phyloP scores from a whole-genome alignment of 1,140 invertebrate genomes.

The Mesaphorura yosii region DNA sequence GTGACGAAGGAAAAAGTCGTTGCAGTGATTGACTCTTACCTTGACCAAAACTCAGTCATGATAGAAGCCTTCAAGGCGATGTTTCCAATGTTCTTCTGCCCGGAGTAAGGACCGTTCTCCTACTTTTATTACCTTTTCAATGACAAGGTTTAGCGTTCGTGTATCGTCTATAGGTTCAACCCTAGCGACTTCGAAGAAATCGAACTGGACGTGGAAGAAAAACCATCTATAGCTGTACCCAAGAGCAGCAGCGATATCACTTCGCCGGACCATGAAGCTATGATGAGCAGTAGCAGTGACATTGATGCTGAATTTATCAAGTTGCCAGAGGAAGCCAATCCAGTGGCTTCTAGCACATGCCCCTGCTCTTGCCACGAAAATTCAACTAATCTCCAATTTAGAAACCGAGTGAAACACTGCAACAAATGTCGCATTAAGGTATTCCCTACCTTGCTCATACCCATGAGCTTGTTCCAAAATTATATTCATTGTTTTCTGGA shows the following conservation, averaged over 20 bases:
- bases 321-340: slow-evolving; percentile 22
- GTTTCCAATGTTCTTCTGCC: slow-evolving; percentile 23
- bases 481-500: neutral
- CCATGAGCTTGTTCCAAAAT: neutral
- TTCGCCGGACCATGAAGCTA: no score
- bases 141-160: neutral
- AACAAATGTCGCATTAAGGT: slow-evolving; percentile 28
- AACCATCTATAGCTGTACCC: no score
- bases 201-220: slow-evolving; percentile 23
- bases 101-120: slow-evolving; percentile 15
- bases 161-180: slow-evolving; percentile 9
- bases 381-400: slow-evolving; percentile 9
- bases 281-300: slow-evolving; percentile 2
- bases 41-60: slow-evolving; percentile 22
- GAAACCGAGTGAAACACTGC: slow-evolving; percentile 22
- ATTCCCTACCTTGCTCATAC: neutral
- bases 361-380: slow-evolving; percentile 25
- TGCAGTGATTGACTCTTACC: slow-evolving; percentile 18
- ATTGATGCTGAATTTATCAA: slow-evolving; percentile 18
- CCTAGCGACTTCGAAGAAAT: slow-evolving; percentile 27
- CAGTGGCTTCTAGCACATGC: slow-evolving; percentile 22
- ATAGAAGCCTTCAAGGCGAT: slow-evolving; percentile 21
- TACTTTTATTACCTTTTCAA: neutral
- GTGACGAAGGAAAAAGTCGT: slow-evolving; percentile 19
- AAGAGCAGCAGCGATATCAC: no score